Conservation (phyloP, 2,888 invertebrate genomes). For the Meteorus cinctellus region DNA sequence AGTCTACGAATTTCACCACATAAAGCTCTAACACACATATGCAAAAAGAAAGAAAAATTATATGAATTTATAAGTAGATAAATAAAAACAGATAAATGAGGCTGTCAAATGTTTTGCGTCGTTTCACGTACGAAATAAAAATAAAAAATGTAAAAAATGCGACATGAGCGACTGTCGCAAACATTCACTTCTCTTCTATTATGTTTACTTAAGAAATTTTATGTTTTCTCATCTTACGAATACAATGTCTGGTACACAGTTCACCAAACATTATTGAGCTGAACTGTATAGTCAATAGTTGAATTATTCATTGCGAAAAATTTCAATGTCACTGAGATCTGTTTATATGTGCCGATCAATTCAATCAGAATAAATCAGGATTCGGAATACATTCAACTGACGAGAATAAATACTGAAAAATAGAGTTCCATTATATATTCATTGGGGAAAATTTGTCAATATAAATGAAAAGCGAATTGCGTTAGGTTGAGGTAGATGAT, state of each 20-base stretch:
- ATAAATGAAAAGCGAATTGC: not conserved
- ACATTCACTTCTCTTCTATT: not conserved
- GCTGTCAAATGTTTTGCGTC: not conserved
- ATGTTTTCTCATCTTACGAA: not conserved
- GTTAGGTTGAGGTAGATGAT: not conserved
- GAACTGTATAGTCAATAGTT: not conserved
- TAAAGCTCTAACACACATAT: not conserved
- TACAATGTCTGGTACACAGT: not conserved
- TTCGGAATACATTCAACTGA: not conserved
- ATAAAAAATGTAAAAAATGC: not conserved
- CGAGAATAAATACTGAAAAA: not conserved
- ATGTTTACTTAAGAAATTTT: not conserved
- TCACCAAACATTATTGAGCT: not conserved
- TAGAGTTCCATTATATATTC: not conserved
- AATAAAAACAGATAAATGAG: not conserved
- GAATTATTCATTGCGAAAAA: not conserved
- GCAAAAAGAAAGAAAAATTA: not conserved
- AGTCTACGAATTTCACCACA: not conserved
- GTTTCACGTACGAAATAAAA: not conserved
- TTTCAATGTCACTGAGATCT: not conserved
- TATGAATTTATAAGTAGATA: not conserved
- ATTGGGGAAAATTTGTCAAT: not conserved
- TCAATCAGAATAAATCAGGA: not conserved
- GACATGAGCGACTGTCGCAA: not conserved
- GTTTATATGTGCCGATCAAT: not conserved